Evolutionary conservation across 2,113 vertebrate genomes (phyloP).

Genomic region (Pao palembangensis): DNA sequence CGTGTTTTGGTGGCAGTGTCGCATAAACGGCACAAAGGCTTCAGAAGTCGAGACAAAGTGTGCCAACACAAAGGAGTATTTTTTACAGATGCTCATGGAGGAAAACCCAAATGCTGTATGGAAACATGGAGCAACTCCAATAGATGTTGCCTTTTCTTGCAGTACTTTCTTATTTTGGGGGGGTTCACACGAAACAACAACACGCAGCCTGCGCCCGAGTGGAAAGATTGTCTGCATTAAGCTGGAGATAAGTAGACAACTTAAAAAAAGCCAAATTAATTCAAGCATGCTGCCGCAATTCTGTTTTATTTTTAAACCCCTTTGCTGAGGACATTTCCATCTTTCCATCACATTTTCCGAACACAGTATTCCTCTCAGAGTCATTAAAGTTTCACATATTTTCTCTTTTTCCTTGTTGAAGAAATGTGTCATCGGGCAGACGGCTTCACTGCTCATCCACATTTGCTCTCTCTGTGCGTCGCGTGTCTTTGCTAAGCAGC

Average conservation of each 20-base stretch:
- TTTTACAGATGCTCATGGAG: too few relatives aligned
- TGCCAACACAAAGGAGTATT: too few relatives aligned
- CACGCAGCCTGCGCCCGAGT: too few relatives aligned
- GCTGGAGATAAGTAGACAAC: not conserved
- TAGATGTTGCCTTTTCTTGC: too few relatives aligned
- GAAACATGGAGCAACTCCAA: too few relatives aligned
- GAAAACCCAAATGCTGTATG: too few relatives aligned
- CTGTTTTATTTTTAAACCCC: slow-evolving; percentile 28
- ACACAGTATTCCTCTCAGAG: slow-evolving; percentile 63
- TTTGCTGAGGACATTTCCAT: slow-evolving; percentile 23
- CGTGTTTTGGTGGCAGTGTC: too few relatives aligned
- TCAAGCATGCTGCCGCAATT: not conserved
- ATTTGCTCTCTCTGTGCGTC: slow-evolving; percentile 37
- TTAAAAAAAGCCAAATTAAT: not conserved
- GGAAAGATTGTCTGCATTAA: not conserved
- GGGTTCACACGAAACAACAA: too few relatives aligned
- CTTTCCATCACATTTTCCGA: slow-evolving; percentile 42
- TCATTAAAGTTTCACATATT: slow-evolving; percentile 65
- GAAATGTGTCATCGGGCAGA: slow-evolving; percentile 65
- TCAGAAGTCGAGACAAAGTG: too few relatives aligned
- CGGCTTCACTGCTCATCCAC: slow-evolving; percentile 45
- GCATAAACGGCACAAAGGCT: too few relatives aligned
- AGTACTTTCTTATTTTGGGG: too few relatives aligned
- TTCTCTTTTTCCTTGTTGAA: slow-evolving; percentile 37
- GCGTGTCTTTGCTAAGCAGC: not conserved